These are phyloP conservation scores for Calidris pugnax DNA, from an alignment of 2,113 vertebrate genomes.

Conservation along the genomic window DNA sequence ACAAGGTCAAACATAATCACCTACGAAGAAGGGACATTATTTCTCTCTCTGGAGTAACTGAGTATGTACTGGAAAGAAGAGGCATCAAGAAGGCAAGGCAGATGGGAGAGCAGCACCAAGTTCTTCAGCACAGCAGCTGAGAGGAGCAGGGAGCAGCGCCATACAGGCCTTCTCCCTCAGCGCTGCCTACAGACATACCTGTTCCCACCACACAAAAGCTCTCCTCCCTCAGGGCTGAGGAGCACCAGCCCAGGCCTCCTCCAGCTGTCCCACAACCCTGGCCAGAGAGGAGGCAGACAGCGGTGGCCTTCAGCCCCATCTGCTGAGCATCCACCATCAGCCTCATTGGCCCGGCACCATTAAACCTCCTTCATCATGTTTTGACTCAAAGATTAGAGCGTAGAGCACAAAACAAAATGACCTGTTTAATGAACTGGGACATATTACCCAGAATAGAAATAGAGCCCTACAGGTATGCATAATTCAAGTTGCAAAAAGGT, in stretches of 20 bases:
- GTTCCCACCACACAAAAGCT: neutral
- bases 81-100: neutral
- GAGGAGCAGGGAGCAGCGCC: no score
- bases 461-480: neutral
- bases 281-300: neutral
- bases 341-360: neutral
- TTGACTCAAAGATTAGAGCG: neutral
- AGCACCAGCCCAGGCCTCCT: neutral
- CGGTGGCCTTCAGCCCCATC: neutral
- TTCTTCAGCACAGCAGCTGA: neutral
- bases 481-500: neutral
- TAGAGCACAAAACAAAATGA: neutral
- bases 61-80: neutral
- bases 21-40: neutral
- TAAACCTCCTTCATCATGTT: neutral
- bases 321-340: neutral
- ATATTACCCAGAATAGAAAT: neutral
- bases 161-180: neutral
- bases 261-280: neutral
- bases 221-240: neutral
- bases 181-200: rapidly evolving
- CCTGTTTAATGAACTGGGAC: neutral
- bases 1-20: neutral
- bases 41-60: neutral
- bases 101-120: neutral